Percentiles rank a stretch among this genome's conserved stretches.
Conservation (phyloP, 2,797 vertebrate species). For the Distichodus sexfasciatus region DNA sequence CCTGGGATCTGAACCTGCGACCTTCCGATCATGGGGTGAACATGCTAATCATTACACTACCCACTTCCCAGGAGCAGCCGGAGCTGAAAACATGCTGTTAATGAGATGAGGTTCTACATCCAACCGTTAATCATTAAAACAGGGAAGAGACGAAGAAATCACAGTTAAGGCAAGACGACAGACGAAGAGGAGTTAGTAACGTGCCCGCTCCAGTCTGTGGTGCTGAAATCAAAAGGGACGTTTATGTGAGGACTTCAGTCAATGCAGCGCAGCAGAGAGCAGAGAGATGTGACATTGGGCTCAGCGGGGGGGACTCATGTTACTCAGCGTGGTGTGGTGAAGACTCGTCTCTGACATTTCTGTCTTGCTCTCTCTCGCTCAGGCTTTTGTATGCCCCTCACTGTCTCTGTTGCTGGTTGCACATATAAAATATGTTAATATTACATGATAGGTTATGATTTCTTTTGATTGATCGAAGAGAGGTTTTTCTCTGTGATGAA, state of each 20-base stretch:
- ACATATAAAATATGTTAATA: conserved; percentile 1
- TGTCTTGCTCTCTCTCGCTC: background rate
- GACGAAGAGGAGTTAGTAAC: too few relatives aligned
- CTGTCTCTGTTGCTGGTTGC: background rate
- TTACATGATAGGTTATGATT: background rate
- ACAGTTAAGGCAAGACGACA: too few relatives aligned
- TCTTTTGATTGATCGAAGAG: conserved; percentile 11
- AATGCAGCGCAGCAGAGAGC: background rate
- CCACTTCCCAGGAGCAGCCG: too few relatives aligned
- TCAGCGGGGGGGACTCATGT: background rate
- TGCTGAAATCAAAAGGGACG: background rate
- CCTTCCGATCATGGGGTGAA: too few relatives aligned
- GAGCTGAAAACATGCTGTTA: too few relatives aligned
- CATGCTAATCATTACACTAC: too few relatives aligned
- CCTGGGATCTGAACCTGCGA: too few relatives aligned
- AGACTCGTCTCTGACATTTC: conserved; percentile 7
- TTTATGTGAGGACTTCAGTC: background rate
- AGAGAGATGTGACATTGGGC: conserved; percentile 28
- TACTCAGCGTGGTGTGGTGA: conserved; percentile 11
- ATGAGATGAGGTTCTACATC: too few relatives aligned
- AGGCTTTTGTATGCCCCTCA: background rate
- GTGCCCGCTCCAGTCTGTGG: background rate
- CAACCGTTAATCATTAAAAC: too few relatives aligned
- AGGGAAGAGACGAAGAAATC: too few relatives aligned
- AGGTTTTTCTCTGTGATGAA: background rate